Base-by-base conservation (phyloP, 2,888 invertebrate genomes). In the Pilophorus perplexus region DNA sequence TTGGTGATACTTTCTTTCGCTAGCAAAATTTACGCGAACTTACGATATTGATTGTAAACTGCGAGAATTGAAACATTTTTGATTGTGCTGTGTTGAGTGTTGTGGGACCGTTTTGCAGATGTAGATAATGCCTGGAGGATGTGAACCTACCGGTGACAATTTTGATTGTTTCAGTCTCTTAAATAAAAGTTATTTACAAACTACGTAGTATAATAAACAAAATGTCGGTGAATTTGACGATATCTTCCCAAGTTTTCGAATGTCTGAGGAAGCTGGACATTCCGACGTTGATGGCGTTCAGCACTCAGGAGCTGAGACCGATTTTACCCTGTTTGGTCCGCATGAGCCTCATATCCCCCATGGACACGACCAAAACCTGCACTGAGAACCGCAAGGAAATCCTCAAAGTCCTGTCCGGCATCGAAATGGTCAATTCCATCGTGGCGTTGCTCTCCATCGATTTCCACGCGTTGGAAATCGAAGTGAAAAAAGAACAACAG, bases 351-450 rank as follows among this genome's bases (percentile, higher is more conserved):
- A 87, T 88, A 68, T 88, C 90, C 4, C 92, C 95, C 0, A 79
- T 93, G 62, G 96, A 96, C 75, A 86, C 87, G 42, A 91, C 93
- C 0, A 84, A 85, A 74, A 85, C 88, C 66, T 94, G 93, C 76
- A 85, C 88, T 44, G 88, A 88, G 73, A 87, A 88, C 33, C 86
- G 93, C 73, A 93, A 92, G 77, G 88, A 90, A 74, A 89, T 95
- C 59, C 79, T 96, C 1, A 90, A 90, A n/a, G 84, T 94, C 52
- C 81, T 96, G 0, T 90, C 93, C 1, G 93, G 93, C 4, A 90
- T 94, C 72, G 95, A 96, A 77, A 83, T 91, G 60, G 96, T 96
- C 0, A 97, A 97, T 77, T 91, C 93, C 64, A 90, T 97, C 71
- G 94, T 96, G 1, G 91, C 93, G 0, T 81, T 96, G 14, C 80